A percentile compares a stretch with the other conserved stretches of the same genome.
These are phyloP conservation scores for Bergia sp. DNA, from an alignment of 92 coral and sea anemone genomes.

Conservation along the genomic window DNA sequence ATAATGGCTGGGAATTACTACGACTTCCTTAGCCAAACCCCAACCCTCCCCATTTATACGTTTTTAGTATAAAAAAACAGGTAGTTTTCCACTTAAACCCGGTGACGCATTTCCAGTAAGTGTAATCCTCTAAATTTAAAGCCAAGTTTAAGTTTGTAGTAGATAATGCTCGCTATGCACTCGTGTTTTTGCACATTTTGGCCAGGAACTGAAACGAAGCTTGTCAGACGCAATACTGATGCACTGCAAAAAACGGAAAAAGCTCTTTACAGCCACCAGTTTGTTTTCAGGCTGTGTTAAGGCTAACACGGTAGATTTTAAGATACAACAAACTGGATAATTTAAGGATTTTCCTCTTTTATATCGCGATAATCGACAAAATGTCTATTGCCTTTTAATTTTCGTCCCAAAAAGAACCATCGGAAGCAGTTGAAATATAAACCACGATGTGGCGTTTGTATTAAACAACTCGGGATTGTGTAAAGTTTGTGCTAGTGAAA, in stretches of 20 bases:
- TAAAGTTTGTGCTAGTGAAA: constrained; percentile 21
- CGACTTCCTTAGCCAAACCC: constrained; percentile 29
- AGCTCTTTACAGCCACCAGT: background rate
- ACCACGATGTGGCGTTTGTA: background rate
- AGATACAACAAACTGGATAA: constrained; percentile 25
- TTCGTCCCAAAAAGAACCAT: background rate
- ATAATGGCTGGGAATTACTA: background rate
- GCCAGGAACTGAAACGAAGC: background rate
- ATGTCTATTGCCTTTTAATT: constrained; percentile 20
- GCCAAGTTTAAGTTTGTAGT: background rate
- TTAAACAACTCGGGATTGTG: constrained; percentile 32
- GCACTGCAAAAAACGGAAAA: background rate
- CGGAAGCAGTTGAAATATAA: constrained; percentile 2
- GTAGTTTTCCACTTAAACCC: constrained; percentile 33
- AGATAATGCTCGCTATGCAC: background rate
- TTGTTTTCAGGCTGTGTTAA: background rate
- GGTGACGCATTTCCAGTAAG: constrained; percentile 34
- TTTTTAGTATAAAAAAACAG: constrained; percentile 35
- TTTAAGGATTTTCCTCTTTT: constrained; percentile 13
- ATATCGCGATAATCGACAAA: background rate
- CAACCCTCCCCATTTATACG: constrained; percentile 10
- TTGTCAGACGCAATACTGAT: background rate
- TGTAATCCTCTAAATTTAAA: constrained; percentile 42
- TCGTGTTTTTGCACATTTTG: background rate
- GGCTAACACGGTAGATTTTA: constrained; percentile 5